Conservation (phyloP, 2,113 vertebrate species). For the Galemys pyrenaicus region DNA sequence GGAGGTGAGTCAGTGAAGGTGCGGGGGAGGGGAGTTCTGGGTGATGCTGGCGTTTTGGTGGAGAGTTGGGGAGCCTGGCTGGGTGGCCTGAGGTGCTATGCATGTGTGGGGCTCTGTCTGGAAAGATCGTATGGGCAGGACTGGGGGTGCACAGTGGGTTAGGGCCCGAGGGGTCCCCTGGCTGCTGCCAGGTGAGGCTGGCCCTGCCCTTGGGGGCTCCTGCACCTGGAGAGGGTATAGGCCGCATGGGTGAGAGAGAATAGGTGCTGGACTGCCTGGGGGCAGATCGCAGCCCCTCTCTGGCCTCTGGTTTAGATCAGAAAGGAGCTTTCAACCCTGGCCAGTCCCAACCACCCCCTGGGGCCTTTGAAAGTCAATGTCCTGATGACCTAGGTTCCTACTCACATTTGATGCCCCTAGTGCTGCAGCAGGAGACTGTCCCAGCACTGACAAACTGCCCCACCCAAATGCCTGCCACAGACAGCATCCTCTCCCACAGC, state of each 20-base stretch:
- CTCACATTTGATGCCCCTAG: neutral
- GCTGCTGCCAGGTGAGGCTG: neutral
- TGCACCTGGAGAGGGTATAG: neutral
- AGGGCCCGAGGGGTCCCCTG: neutral
- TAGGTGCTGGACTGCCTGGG: neutral
- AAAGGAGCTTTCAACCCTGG: neutral
- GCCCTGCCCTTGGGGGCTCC: no score
- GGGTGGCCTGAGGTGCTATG: neutral
- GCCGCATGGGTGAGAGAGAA: neutral
- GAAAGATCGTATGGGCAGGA: neutral
- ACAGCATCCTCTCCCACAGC: no score
- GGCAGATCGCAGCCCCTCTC: neutral
- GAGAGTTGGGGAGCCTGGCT: neutral
- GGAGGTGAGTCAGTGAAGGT: neutral
- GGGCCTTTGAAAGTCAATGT: neutral
- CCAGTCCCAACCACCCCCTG: neutral
- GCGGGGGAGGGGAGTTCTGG: neutral
- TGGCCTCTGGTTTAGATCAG: neutral
- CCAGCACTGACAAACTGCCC: neutral
- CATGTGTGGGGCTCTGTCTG: neutral
- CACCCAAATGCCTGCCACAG: neutral
- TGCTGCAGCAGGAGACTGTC: neutral
- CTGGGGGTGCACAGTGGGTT: fast-evolving
- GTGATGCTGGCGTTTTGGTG: neutral
- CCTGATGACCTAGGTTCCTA: no score